phyloP scores from a whole-genome alignment of 1,140 invertebrate species.

The Penaeus japonicus region DNA sequence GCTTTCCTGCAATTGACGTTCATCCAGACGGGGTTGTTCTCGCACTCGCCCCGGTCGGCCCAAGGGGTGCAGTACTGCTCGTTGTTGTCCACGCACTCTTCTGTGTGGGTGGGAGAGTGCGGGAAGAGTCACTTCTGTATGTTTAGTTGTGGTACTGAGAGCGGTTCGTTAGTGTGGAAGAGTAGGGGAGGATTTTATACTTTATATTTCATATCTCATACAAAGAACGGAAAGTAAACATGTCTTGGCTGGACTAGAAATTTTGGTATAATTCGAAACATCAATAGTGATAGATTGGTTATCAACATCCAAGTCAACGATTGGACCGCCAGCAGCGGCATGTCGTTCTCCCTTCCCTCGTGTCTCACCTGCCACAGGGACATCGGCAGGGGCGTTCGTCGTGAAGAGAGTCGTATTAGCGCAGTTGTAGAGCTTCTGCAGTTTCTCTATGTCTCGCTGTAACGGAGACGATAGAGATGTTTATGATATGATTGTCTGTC shows the following conservation, averaged over 20 bases:
- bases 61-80: conserved; percentile 60
- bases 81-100: conserved; percentile 58
- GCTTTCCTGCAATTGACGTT: conserved; percentile 62
- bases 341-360: not conserved
- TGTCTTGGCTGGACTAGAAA: no score
- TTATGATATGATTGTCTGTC: not conserved
- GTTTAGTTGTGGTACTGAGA: not conserved
- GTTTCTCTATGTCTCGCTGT: conserved; percentile 64
- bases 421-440: conserved; percentile 66
- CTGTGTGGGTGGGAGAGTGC: not conserved
- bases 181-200: no score
- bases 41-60: conserved; percentile 58
- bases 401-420: conserved; percentile 28
- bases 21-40: conserved; percentile 61
- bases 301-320: no score
- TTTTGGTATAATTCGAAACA: no score
- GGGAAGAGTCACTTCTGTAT: no score
- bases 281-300: no score
- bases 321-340: not conserved
- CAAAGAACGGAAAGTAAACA: no score
- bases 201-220: no score
- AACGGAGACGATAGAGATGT: not conserved
- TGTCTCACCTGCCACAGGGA: not conserved
- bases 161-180: not conserved
- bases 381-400: not conserved